These are phyloP conservation scores for Daktulosphaira vitifoliae DNA, from an alignment of 1,140 invertebrate species.

Conservation along the genomic window DNA sequence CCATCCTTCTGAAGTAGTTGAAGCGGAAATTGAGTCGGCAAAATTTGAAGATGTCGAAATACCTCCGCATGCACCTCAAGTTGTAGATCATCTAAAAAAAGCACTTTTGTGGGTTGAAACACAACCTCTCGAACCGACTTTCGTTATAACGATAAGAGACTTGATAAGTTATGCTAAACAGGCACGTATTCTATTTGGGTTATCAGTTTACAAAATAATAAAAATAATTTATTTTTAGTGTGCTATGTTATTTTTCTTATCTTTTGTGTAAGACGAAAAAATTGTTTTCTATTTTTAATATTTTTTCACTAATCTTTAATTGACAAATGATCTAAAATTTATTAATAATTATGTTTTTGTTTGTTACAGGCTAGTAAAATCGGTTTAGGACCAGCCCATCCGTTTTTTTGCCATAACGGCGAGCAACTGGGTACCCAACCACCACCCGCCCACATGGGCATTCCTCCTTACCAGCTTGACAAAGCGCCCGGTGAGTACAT, in stretches of 20 bases:
- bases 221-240: not conserved
- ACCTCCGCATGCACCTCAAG: conserved; percentile 44
- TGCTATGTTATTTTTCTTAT: not conserved
- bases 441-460: conserved; percentile 94
- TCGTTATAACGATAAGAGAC: conserved; percentile 47
- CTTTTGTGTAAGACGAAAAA: not conserved
- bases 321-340: too few species aligned
- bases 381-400: conserved; percentile 58
- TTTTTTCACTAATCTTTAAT: too few species aligned
- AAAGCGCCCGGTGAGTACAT: conserved; percentile 58
- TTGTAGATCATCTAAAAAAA: conserved; percentile 44
- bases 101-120: conserved; percentile 50
- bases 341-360: conserved; percentile 36
- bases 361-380: conserved; percentile 81
- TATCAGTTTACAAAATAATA: conserved; percentile 10
- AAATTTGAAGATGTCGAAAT: conserved; percentile 38
- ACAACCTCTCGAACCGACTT: conserved; percentile 48
- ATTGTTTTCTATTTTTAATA: too few species aligned
- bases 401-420: conserved; percentile 86
- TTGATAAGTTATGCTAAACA: conserved; percentile 43
- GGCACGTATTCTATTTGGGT: conserved; percentile 38
- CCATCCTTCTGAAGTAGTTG: conserved; percentile 30
- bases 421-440: conserved; percentile 72
- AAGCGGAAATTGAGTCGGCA: conserved; percentile 32
- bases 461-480: conserved; percentile 84